phyloP scores from a whole-genome alignment of 2,797 vertebrate genomes.

The Craterocephalus amniculus region DNA sequence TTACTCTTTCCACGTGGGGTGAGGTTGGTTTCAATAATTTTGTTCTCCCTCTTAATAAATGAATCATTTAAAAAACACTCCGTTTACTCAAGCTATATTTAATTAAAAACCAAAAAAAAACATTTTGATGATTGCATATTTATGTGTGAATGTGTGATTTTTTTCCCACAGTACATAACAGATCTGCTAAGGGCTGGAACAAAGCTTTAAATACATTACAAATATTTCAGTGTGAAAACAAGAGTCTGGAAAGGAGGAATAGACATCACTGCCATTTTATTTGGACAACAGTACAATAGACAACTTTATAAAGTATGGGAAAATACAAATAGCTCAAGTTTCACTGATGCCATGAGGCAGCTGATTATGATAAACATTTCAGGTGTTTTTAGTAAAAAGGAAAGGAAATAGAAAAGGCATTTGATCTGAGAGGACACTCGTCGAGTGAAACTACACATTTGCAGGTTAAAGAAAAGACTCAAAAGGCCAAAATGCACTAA shows the following conservation, averaged over 20 bases:
- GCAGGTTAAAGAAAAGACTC: constrained; percentile 42
- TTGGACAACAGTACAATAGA: constrained; percentile 77
- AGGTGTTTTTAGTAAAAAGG: constrained; percentile 65
- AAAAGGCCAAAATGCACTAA: constrained; percentile 43
- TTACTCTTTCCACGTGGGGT: too few relatives aligned
- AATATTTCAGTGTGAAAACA: constrained; percentile 15
- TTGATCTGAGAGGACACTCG: constrained; percentile 57
- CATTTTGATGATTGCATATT: too few relatives aligned
- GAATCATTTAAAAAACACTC: too few relatives aligned
- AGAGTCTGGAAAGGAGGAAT: constrained; percentile 16
- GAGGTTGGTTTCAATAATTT: too few relatives aligned
- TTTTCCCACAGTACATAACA: too few relatives aligned
- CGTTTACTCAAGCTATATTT: too few relatives aligned
- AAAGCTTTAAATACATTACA: too few relatives aligned
- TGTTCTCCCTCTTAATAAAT: too few relatives aligned
- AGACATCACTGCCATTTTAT: constrained; percentile 78
- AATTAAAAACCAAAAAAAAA: too few relatives aligned
- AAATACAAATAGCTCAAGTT: constrained; percentile 82
- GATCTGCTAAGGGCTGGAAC: too few relatives aligned
- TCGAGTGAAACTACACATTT: constrained; percentile 51
- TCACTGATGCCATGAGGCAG: constrained; percentile 74
- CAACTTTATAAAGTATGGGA: constrained; percentile 78
- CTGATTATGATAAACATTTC: constrained; percentile 64
- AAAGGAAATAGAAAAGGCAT: constrained; percentile 55
- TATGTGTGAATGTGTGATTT: too few relatives aligned